phyloP scores from a whole-genome alignment of 2,113 vertebrate genomes.

The Ceyx melanurus region DNA sequence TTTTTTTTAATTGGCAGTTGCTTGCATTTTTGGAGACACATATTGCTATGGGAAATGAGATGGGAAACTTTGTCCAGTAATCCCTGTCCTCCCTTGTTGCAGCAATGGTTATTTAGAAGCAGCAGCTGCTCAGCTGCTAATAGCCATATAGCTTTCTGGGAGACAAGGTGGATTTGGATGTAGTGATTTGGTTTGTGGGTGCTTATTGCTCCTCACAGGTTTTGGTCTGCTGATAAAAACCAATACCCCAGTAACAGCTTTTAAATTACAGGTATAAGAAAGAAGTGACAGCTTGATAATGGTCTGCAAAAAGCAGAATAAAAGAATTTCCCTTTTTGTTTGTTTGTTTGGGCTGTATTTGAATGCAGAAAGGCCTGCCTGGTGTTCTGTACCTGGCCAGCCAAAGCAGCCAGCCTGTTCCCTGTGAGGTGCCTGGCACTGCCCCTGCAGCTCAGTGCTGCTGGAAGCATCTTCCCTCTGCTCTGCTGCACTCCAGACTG shows the following conservation, averaged over 20 bases:
- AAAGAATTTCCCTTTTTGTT: not conserved
- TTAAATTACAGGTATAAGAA: not conserved
- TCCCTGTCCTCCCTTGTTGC: too few species aligned
- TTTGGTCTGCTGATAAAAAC: not conserved
- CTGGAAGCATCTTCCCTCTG: not conserved
- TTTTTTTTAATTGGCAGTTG: too few species aligned
- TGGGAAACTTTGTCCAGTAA: too few species aligned
- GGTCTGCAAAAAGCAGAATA: not conserved
- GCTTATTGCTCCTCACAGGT: not conserved
- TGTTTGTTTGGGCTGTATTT: too few species aligned
- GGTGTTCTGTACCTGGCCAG: not conserved
- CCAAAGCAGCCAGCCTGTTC: not conserved
- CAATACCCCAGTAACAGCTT: not conserved
- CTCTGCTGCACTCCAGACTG: too few species aligned
- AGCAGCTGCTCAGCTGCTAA: too few species aligned
- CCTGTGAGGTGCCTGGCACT: not conserved
- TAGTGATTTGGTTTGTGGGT: not conserved
- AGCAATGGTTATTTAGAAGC: too few species aligned
- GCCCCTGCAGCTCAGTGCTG: constrained; percentile 20
- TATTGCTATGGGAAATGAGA: too few species aligned
- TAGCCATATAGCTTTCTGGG: too few species aligned
- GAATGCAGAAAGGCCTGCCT: not conserved
- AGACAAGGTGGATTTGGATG: too few species aligned
- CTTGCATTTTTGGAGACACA: too few species aligned
- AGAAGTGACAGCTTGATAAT: not conserved